phyloP scores from a whole-genome alignment of 2,888 invertebrate genomes.

The Eristalis pertinax region DNA sequence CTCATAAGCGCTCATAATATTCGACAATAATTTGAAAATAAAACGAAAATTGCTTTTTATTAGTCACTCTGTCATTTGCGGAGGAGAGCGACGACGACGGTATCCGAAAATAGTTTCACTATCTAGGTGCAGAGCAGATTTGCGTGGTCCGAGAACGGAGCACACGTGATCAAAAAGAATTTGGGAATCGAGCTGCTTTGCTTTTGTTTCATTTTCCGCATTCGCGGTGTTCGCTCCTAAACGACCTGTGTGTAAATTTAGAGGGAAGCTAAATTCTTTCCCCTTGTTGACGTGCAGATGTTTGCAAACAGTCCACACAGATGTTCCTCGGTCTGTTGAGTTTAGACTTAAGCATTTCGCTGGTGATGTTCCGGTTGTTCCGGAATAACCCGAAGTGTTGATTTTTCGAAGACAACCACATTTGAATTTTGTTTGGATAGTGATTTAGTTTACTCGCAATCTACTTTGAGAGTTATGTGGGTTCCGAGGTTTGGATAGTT shows the following conservation, averaged over 20 bases:
- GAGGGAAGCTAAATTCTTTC: background rate
- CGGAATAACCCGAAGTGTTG: background rate
- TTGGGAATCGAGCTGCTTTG: background rate
- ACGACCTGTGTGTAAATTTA: background rate
- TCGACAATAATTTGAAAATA: background rate
- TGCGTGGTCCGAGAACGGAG: background rate
- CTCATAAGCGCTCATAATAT: background rate
- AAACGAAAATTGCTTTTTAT: background rate
- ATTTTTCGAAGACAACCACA: background rate
- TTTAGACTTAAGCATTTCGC: background rate
- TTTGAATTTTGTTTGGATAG: background rate
- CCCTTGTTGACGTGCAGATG: background rate
- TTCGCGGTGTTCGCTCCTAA: background rate
- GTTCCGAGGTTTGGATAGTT: background rate
- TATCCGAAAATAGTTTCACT: background rate
- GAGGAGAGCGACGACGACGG: too few relatives aligned
- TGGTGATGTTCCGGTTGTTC: background rate
- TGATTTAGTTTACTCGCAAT: background rate
- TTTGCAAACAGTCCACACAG: background rate
- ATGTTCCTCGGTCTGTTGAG: background rate
- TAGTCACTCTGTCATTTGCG: background rate
- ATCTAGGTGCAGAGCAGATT: background rate
- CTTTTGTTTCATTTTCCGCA: conserved; percentile 1
- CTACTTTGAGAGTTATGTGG: background rate
- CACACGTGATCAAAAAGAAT: conserved; percentile 1